Base-by-base conservation (phyloP, 2,113 vertebrate genomes). In the Nothobranchius furzeri region DNA sequence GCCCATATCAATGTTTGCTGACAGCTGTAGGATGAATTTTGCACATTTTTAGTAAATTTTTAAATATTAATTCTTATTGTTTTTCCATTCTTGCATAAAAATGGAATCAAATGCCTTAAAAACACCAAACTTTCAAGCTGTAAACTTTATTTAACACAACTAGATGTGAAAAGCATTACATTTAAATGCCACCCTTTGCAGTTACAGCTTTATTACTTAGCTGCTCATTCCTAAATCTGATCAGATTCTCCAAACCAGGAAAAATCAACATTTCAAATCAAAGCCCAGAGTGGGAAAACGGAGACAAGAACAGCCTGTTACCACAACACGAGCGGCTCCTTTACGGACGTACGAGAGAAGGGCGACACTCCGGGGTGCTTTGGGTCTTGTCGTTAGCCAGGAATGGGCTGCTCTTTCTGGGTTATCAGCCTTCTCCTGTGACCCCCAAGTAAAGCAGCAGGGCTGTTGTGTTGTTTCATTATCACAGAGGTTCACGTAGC, bases 401-500 rank as follows among this genome's bases (percentile, higher is more conserved):
- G 49, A 69, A 82, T 43, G 70, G 82, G 83, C 74, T 73, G 69
- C 87, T 89, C 84, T 87, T 82, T 61, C 79, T 60, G 79, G 88
- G 90, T 88, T 90, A 88, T 86, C 85, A 73, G 87, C 71, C 80
- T 80, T 70, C 86, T 85, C 75, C 85, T 49, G 24, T 86, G 83
- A 86, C 88, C 84, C 88, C 82, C 82, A 77, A 56, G 81, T 80
- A 83, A 85, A 90, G 88, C 83, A 75, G 86, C 77, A 58, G 81
- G 78, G 86, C 87, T 87, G 87, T 84, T 87, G 86, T 90, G 90
- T 90, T 94, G 93, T 97, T 96, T 96, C 95, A 97, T 98, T 97
- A 98, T 97, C 95, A 94, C 95, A 92, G 94, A 94, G 95, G 93
- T 95, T 95, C 95, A 95, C 94, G 93, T 95, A 95, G 94, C 94